Conservation (phyloP, 2,113 vertebrate species). For the Peromyscus polionotus region DNA sequence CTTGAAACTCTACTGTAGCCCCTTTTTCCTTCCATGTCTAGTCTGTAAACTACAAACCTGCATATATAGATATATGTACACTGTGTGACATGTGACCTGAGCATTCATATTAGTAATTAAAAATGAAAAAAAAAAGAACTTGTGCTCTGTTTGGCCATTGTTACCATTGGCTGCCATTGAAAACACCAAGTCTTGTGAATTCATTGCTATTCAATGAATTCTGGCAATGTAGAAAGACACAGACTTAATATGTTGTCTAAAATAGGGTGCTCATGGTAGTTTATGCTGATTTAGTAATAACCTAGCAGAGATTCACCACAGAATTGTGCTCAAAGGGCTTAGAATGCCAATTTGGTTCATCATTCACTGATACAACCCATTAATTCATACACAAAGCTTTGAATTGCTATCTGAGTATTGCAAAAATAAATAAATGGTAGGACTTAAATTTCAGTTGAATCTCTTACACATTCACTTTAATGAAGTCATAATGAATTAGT, state of each 20-base stretch:
- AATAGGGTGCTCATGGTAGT: background rate
- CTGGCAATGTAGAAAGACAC: background rate
- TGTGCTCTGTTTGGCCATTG: background rate
- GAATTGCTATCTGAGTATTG: background rate
- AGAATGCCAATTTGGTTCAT: background rate
- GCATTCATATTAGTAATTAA: background rate
- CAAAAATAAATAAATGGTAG: background rate
- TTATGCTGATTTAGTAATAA: background rate
- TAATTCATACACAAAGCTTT: conserved; percentile 14
- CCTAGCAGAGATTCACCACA: background rate
- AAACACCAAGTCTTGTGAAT: background rate
- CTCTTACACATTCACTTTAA: conserved; percentile 22
- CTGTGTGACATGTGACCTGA: background rate
- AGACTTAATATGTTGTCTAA: background rate
- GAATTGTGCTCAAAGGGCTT: background rate
- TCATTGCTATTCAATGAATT: background rate
- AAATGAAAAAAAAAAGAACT: background rate
- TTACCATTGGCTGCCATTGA: background rate
- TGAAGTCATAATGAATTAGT: background rate
- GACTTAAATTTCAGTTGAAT: background rate
- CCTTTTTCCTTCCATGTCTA: background rate
- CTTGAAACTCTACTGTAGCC: background rate
- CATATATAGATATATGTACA: background rate
- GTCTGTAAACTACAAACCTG: background rate
- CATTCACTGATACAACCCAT: background rate